Percentiles rank a stretch among this genome's conserved stretches.
phyloP scores from a whole-genome alignment of 2,888 invertebrate species.

The Helobdella robusta region DNA sequence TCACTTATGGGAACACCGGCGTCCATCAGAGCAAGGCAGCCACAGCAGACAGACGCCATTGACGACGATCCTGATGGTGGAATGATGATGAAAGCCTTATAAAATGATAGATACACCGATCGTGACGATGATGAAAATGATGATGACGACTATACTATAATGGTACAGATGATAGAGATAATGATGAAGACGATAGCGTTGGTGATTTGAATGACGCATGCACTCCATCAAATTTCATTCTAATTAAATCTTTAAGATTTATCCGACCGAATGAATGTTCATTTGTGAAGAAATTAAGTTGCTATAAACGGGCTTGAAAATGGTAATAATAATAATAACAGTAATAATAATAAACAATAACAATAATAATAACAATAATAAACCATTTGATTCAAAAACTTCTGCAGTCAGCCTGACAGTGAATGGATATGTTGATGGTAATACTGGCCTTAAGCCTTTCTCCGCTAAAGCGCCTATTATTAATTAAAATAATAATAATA shows the following conservation, averaged over 20 bases:
- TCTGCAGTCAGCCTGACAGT: conserved; percentile 81
- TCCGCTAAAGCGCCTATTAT: conserved; percentile 73
- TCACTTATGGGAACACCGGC: conserved; percentile 71
- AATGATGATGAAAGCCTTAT: background rate
- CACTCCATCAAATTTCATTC: background rate
- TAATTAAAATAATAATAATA: background rate
- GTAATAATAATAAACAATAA: background rate
- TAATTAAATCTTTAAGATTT: background rate
- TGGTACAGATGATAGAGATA: background rate
- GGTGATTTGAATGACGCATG: background rate
- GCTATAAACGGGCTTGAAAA: background rate
- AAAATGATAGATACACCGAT: background rate
- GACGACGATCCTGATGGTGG: conserved; percentile 71
- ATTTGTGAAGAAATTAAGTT: background rate
- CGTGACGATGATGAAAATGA: background rate
- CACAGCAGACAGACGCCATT: conserved; percentile 95
- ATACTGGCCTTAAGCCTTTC: conserved; percentile 69
- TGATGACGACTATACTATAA: background rate
- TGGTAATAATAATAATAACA: background rate
- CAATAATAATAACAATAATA: background rate
- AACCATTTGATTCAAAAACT: conserved; percentile 74
- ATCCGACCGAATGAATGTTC: background rate
- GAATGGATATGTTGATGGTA: conserved; percentile 75
- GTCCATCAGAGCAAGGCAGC: conserved; percentile 86
- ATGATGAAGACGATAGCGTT: background rate